Percentiles rank a stretch among this genome's conserved stretches.
Evolutionary conservation across 2,888 invertebrate species (phyloP).

Genomic region (Scelioninae gen. 2): DNA sequence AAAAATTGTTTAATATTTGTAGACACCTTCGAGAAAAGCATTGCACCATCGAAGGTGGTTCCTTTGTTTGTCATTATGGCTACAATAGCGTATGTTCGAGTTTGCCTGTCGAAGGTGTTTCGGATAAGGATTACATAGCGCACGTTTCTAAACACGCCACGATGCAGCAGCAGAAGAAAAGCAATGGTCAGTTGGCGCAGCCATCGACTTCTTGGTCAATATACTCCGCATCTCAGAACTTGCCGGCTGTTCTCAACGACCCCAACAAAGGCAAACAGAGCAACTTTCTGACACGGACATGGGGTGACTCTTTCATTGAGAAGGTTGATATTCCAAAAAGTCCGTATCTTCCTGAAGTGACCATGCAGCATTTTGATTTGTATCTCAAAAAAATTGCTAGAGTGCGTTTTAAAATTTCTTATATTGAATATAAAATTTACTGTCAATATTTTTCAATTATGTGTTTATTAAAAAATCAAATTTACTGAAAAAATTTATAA

Average conservation of each 20-base stretch:
- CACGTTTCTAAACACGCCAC: slow-evolving; percentile 83
- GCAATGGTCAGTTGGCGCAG: slow-evolving; percentile 75
- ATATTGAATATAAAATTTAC: too few species aligned
- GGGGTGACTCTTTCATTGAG: slow-evolving; percentile 97
- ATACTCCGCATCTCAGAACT: slow-evolving; percentile 93
- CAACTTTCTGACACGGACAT: slow-evolving; percentile 96
- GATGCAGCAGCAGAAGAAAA: slow-evolving; percentile 75
- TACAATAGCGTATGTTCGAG: slow-evolving; percentile 91
- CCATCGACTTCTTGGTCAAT: slow-evolving; percentile 82
- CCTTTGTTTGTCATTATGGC: slow-evolving; percentile 91
- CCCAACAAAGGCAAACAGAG: slow-evolving; percentile 93
- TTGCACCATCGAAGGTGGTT: slow-evolving; percentile 90
- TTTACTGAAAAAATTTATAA: too few species aligned
- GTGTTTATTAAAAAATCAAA: too few species aligned
- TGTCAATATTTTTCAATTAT: too few species aligned
- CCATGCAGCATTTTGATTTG: slow-evolving; percentile 88
- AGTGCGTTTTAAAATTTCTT: slow-evolving; percentile 68
- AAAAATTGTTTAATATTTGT: too few species aligned
- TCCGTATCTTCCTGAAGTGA: slow-evolving; percentile 89
- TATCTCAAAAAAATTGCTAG: slow-evolving; percentile 87
- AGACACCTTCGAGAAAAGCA: slow-evolving; percentile 88
- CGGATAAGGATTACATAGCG: slow-evolving; percentile 90
- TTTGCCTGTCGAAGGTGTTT: slow-evolving; percentile 91
- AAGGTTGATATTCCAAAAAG: slow-evolving; percentile 86
- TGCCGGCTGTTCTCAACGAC: slow-evolving; percentile 97